These are phyloP conservation scores for Hyperoplus lanceolatus DNA, from an alignment of 2,797 vertebrate genomes.

Conservation along the genomic window DNA sequence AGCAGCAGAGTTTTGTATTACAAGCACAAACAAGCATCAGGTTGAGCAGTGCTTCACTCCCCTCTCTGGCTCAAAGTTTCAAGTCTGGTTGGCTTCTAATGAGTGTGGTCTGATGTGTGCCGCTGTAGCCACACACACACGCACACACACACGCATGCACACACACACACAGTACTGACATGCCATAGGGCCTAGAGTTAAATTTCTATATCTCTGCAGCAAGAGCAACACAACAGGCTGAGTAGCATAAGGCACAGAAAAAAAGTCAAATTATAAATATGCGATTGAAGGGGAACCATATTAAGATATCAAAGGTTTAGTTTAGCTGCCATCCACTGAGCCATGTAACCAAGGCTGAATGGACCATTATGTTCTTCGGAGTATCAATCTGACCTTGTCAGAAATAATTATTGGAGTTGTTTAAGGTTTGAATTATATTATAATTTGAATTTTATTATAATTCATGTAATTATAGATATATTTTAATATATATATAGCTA, in stretches of 20 bases:
- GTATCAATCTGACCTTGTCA: constrained; percentile 14
- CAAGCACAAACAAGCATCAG: background rate
- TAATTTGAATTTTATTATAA: background rate
- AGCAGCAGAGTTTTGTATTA: background rate
- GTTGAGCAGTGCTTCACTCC: background rate
- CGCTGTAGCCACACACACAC: background rate
- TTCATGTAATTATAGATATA: background rate
- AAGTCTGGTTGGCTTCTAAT: background rate
- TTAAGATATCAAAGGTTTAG: constrained; percentile 41
- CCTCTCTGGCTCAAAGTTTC: background rate
- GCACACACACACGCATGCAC: too few species aligned
- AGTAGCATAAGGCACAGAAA: constrained; percentile 7
- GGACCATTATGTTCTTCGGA: background rate
- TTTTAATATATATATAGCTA: background rate
- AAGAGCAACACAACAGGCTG: background rate
- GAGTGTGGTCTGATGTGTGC: background rate
- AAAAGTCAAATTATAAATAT: constrained; percentile 12
- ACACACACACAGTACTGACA: background rate
- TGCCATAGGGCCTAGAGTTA: background rate
- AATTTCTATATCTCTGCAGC: background rate
- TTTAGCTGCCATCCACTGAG: constrained; percentile 1
- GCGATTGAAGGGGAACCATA: constrained; percentile 22
- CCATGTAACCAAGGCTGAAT: constrained; percentile 12
- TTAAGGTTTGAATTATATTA: background rate
- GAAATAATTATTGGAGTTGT: background rate